Evolutionary conservation across 2,113 vertebrate species (phyloP).

Genomic region (Muscicapa adusta): DNA sequence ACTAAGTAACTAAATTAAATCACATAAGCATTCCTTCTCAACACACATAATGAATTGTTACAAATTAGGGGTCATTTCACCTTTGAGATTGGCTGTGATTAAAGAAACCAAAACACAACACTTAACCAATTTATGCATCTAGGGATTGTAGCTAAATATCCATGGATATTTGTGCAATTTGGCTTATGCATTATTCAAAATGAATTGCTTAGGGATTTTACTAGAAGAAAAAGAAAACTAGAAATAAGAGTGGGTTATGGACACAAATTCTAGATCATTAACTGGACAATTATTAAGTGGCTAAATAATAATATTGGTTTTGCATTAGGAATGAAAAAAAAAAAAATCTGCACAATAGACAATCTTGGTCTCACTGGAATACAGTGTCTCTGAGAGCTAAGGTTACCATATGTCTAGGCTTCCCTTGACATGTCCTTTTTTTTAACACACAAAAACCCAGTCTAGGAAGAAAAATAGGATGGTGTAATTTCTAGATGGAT

Average conservation of each 20-base stretch:
- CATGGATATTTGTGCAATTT: not conserved
- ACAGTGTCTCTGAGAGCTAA: not conserved
- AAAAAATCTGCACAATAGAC: not conserved
- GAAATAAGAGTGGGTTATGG: not conserved
- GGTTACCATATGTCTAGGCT: not conserved
- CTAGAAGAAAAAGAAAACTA: not conserved
- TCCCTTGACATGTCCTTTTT: rapidly evolving
- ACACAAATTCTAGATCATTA: not conserved
- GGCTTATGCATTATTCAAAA: not conserved
- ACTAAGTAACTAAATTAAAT: constrained; percentile 30
- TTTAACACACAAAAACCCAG: not conserved
- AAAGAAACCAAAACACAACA: not conserved
- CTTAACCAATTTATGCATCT: not conserved
- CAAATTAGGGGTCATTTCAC: constrained; percentile 28
- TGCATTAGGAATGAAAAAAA: not conserved
- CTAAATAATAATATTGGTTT: not conserved
- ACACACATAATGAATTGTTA: constrained; percentile 12
- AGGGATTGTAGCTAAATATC: not conserved
- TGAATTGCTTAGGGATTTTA: not conserved
- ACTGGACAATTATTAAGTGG: not conserved
- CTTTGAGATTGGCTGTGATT: not conserved
- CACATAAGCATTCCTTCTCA: constrained; percentile 17
- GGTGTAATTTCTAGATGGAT: not conserved
- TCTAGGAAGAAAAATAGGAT: not conserved
- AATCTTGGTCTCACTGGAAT: not conserved